phyloP scores from a whole-genome alignment of 1,140 invertebrate genomes.

The Calephelis nemesis region DNA sequence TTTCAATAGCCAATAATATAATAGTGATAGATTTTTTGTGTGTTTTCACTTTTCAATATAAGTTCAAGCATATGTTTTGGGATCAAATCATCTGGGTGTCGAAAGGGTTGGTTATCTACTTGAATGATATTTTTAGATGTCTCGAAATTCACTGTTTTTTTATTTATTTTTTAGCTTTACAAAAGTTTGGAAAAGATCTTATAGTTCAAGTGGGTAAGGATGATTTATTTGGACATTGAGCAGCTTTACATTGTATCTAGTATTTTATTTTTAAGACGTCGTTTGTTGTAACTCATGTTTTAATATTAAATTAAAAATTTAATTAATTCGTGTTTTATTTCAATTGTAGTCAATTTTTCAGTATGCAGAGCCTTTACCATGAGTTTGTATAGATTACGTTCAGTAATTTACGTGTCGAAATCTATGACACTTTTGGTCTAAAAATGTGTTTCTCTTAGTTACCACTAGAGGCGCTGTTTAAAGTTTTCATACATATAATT shows the following conservation, averaged over 20 bases:
- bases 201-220: conserved; percentile 30
- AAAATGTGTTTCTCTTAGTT: too few species aligned
- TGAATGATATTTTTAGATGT: conserved; percentile 23
- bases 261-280: conserved; percentile 69
- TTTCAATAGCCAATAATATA: conserved; percentile 37
- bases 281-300: conserved; percentile 78
- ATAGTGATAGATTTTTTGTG: conserved; percentile 40
- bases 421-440: too few species aligned
- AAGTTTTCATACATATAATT: too few species aligned
- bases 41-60: conserved; percentile 26
- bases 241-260: conserved; percentile 75
- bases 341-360: not conserved
- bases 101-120: conserved; percentile 37
- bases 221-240: conserved; percentile 40
- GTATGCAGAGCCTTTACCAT: too few species aligned
- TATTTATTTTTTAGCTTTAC: conserved; percentile 22
- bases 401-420: too few species aligned
- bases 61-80: conserved; percentile 49
- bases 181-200: conserved; percentile 10
- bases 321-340: conserved; percentile 51
- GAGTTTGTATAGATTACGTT: too few species aligned
- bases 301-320: conserved; percentile 72
- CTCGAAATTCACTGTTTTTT: conserved; percentile 23
- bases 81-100: conserved; percentile 58
- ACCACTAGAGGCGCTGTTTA: too few species aligned